Conservation (phyloP, 23 tunicate species). For the Ciona savignyi region DNA sequence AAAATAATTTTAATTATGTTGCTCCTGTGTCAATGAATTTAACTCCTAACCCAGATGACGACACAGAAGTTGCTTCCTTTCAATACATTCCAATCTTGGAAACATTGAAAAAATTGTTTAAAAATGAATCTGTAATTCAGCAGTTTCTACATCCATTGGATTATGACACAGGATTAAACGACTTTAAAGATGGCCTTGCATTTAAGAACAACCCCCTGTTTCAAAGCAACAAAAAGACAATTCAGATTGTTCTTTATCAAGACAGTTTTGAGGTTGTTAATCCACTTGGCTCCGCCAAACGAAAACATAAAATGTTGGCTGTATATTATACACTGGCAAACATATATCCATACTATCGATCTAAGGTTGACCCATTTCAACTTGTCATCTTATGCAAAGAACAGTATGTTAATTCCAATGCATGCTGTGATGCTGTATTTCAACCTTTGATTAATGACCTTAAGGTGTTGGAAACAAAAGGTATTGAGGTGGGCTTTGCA, state of each 20-base stretch:
- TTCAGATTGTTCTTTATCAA: conserved; percentile 33
- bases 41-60: no score
- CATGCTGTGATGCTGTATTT: conserved; percentile 5
- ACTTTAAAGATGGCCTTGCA: conserved; percentile 33
- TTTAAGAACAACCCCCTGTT: conserved; percentile 20
- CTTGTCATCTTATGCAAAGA: conserved; percentile 33
- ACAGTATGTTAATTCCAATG: neutral
- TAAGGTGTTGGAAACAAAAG: conserved; percentile 12
- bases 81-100: conserved; percentile 27
- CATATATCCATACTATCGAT: conserved; percentile 11
- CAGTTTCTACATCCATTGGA: conserved; percentile 25
- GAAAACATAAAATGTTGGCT: conserved; percentile 39
- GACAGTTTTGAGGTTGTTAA: conserved; percentile 37
- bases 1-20: no score
- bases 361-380: conserved; percentile 23
- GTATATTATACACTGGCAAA: conserved; percentile 43
- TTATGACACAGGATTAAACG: neutral
- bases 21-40: no score
- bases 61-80: no score
- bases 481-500: conserved; percentile 30
- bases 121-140: neutral
- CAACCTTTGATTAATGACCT: conserved; percentile 24
- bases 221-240: neutral
- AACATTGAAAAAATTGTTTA: conserved; percentile 11
- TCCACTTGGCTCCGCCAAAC: no score